Evolutionary conservation across 1,140 invertebrate species (phyloP), one percentile per base, ranked within the genome.

Genomic region (Calliopsis andreniformis): DNA sequence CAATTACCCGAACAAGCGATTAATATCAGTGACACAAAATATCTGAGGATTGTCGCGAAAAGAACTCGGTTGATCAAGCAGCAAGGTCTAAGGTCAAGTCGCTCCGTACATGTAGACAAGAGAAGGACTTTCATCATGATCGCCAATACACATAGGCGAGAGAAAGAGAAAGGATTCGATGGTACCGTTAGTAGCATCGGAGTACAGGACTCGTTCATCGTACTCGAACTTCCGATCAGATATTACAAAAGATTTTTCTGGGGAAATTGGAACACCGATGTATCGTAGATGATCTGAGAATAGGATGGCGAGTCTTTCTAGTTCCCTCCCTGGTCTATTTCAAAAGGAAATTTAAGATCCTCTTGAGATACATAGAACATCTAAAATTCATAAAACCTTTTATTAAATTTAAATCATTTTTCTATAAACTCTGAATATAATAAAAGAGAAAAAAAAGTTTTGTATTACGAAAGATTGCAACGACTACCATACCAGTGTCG

Each of bases 171-270:
- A 62, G 58, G 69, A 71, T 71, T 20, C 2, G 55, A 49, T 62
- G 25, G 58, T 71, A 71, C 69, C 69, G 69, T 71, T 71, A 71
- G 55, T n/a, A 45, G 69, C 69, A 51, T 62, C 32, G 45, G 18
- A n/a, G 23, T 1, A n/a, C 58, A 62, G 32, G 59, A 12, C 30
- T n/a, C 56, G 56, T 61, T 71, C 35, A 61, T 71, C 69, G 45
- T 63, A 51, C 58, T 32, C 62, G 43, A 71, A 71, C 69, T 62
- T 71, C 69, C 58, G 69, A 71, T 49, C 68, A 49, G 56, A 61
- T 35, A 71, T n/a, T 20, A 2, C 18, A 16, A 14, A 35, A 20
- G 42, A 42, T n/a, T 39, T 20, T 61, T 14, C 12, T 1, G 14
- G 25, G 16, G 14, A 47, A 58, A 23, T 32, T 70, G 42, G 6